A percentile compares a stretch with the other conserved stretches of the same genome.
Evolutionary conservation across 1,140 invertebrate genomes (phyloP).

Genomic region (Panagrolaimus sp.): DNA sequence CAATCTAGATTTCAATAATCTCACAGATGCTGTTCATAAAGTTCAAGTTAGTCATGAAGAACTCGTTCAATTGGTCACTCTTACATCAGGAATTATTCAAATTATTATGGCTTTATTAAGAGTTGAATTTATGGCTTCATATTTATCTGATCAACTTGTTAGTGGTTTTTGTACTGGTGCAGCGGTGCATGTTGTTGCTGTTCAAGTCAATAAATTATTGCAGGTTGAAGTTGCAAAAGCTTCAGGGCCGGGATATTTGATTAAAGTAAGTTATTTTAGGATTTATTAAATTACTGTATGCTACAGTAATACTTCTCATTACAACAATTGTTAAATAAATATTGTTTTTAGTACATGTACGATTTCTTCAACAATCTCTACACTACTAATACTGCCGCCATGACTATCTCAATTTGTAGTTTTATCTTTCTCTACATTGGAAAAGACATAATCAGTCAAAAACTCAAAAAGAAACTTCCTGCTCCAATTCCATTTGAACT

Average conservation of each 20-base stretch:
- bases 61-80: conserved; percentile 36
- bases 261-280: conserved; percentile 33
- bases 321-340: too few species aligned
- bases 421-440: conserved; percentile 47
- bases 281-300: too few species aligned
- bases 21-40: conserved; percentile 25
- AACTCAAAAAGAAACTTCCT: conserved; percentile 28
- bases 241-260: conserved; percentile 35
- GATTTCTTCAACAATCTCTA: conserved; percentile 32
- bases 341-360: conserved; percentile 46
- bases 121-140: conserved; percentile 44
- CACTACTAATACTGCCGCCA: conserved; percentile 40
- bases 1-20: conserved; percentile 26
- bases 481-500: conserved; percentile 53
- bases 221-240: conserved; percentile 24
- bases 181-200: conserved; percentile 44
- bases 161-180: conserved; percentile 39
- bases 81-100: conserved; percentile 40
- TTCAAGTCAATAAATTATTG: conserved; percentile 40
- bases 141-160: conserved; percentile 48
- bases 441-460: conserved; percentile 43
- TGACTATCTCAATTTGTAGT: conserved; percentile 31
- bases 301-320: too few species aligned
- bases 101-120: conserved; percentile 34
- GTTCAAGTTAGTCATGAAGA: conserved; percentile 30